Percentiles rank a stretch among this genome's conserved stretches.
phyloP scores from a whole-genome alignment of 2,888 invertebrate species.

The Chrysodeixis includens region DNA sequence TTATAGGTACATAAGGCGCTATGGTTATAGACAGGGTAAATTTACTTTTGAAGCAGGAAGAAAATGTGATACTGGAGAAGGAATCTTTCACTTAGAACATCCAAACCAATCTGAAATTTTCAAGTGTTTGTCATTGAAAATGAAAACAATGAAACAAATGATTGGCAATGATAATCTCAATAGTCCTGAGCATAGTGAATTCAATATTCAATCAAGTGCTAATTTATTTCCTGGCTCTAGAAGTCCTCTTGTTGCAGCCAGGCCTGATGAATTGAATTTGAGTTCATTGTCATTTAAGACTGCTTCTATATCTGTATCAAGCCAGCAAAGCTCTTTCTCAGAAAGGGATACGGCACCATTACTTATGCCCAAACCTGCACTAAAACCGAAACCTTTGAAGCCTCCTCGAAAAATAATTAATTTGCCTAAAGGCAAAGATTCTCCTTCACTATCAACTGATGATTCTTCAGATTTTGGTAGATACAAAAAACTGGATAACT shows the following conservation, averaged over 20 bases:
- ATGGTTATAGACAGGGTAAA: constrained; percentile 95
- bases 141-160: constrained; percentile 96
- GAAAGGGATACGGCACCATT: constrained; percentile 83
- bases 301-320: constrained; percentile 79
- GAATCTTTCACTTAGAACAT: constrained; percentile 94
- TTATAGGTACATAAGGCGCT: constrained; percentile 94
- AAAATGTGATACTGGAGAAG: constrained; percentile 96
- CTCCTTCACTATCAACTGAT: constrained; percentile 76
- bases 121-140: constrained; percentile 94
- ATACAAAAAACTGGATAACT: constrained; percentile 87
- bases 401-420: constrained; percentile 90
- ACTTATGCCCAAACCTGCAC: constrained; percentile 88
- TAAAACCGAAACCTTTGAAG: constrained; percentile 90
- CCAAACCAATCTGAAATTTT: constrained; percentile 95
- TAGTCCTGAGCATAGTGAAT: constrained; percentile 92
- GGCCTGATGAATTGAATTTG: constrained; percentile 85
- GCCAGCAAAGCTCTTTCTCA: constrained; percentile 77
- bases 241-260: constrained; percentile 92
- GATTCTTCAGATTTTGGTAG: constrained; percentile 86
- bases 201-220: constrained; percentile 92
- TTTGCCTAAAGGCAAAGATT: constrained; percentile 79
- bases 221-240: constrained; percentile 95
- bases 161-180: constrained; percentile 91
- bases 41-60: constrained; percentile 96
- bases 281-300: constrained; percentile 85